These are phyloP conservation scores for Dromas ardeola DNA, from an alignment of 2,113 vertebrate species.

Conservation along the genomic window DNA sequence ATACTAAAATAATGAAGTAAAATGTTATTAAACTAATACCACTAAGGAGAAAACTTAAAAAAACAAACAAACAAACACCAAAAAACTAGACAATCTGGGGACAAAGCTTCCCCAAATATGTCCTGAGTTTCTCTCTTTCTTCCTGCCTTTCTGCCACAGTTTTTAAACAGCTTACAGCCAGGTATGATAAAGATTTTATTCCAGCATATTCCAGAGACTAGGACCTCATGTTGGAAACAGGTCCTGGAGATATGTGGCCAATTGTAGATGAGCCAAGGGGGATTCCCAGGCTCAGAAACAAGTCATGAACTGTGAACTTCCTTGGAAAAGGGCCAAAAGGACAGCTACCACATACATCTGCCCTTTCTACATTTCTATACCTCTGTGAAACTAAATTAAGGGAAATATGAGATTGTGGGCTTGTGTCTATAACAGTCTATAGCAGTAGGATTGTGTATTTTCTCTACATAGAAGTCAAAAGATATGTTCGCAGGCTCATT, in stretches of 20 bases:
- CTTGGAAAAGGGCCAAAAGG: not conserved
- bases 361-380: not conserved
- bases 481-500: not conserved
- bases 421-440: not conserved
- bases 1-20: conserved; percentile 60
- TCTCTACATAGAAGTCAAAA: not conserved
- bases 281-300: not conserved
- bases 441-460: not conserved
- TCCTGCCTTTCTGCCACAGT: not conserved
- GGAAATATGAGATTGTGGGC: not conserved
- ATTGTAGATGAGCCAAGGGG: not conserved
- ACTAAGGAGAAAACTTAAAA: not conserved
- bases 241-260: not conserved
- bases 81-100: not conserved
- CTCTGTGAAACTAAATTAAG: not conserved
- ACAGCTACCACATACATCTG: not conserved
- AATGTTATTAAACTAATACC: conserved; percentile 17
- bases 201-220: not conserved
- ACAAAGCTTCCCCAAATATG: not conserved
- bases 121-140: not conserved
- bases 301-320: not conserved
- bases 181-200: not conserved
- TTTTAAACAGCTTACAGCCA: not conserved
- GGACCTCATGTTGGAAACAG: not conserved
- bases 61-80: not conserved